Percentiles rank a stretch among this genome's conserved stretches.
These are phyloP conservation scores for Orthosia gracilis DNA, from an alignment of 2,888 invertebrate species.

Conservation along the genomic window DNA sequence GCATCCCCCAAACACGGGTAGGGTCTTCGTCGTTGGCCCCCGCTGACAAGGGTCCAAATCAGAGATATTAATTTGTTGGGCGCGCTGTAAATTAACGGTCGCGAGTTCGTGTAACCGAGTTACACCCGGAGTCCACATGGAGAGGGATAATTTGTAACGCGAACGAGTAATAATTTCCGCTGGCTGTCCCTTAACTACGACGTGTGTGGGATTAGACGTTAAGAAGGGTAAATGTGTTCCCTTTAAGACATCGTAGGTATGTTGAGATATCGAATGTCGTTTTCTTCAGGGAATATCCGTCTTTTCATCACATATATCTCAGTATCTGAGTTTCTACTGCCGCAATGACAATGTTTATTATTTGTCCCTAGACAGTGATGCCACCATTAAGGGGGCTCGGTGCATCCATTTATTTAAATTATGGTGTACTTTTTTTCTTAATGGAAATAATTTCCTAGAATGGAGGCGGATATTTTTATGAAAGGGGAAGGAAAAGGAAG, in stretches of 20 bases:
- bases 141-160: constrained; percentile 85
- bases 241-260: constrained; percentile 26
- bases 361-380: constrained; percentile 44
- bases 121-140: constrained; percentile 77
- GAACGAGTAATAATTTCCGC: constrained; percentile 84
- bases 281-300: constrained; percentile 35
- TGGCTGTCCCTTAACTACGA: constrained; percentile 73
- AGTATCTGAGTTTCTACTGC: constrained; percentile 17
- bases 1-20: constrained; percentile 67
- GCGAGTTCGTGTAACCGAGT: constrained; percentile 85
- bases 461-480: constrained; percentile 47
- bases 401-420: constrained; percentile 65
- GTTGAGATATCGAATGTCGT: constrained; percentile 40
- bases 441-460: constrained; percentile 62
- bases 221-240: constrained; percentile 62
- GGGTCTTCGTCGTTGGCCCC: constrained; percentile 72
- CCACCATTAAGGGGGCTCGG: constrained; percentile 45
- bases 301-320: constrained; percentile 11
- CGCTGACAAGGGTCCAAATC: constrained; percentile 90
- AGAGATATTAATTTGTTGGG: constrained; percentile 90
- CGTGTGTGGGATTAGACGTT: constrained; percentile 73
- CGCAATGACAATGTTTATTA: constrained; percentile 48
- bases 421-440: constrained; percentile 56
- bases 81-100: constrained; percentile 88
- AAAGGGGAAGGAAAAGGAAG: constrained; percentile 35